phyloP scores from a whole-genome alignment of 2,797 vertebrate species.

The Enteromius viviparus region DNA sequence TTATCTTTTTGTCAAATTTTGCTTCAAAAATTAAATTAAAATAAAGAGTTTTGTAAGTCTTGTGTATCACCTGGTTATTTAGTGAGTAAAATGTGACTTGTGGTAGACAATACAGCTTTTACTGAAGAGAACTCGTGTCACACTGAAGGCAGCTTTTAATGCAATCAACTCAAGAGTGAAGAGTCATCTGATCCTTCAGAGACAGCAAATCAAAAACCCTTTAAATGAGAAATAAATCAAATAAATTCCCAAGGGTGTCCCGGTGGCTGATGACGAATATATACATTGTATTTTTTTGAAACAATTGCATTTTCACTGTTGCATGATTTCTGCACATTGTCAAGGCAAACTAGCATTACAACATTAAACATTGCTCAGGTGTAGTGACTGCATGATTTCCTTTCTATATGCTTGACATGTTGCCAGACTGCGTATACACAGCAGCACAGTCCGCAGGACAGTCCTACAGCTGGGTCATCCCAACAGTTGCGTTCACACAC shows the following conservation, averaged over 20 bases:
- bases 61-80: constrained; percentile 16
- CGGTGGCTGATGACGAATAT: background rate
- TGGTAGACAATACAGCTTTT: background rate
- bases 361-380: background rate
- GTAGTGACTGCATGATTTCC: background rate
- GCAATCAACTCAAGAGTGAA: background rate
- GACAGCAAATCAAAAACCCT: background rate
- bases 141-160: background rate
- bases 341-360: background rate
- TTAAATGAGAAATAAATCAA: background rate
- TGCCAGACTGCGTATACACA: background rate
- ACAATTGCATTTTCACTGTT: no score
- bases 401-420: no score
- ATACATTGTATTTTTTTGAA: background rate
- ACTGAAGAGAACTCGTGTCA: background rate
- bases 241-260: background rate
- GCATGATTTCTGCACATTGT: background rate
- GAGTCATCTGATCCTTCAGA: background rate
- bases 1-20: constrained; percentile 3
- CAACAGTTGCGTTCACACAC: background rate
- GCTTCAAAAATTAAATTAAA: background rate
- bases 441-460: background rate
- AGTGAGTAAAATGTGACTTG: background rate
- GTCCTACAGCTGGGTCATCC: background rate
- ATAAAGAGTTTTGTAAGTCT: background rate